A percentile compares a stretch with the other conserved stretches of the same genome.
Evolutionary conservation across 2,888 invertebrate species (phyloP).

Genomic region (Pseudolycoriella hygida): DNA sequence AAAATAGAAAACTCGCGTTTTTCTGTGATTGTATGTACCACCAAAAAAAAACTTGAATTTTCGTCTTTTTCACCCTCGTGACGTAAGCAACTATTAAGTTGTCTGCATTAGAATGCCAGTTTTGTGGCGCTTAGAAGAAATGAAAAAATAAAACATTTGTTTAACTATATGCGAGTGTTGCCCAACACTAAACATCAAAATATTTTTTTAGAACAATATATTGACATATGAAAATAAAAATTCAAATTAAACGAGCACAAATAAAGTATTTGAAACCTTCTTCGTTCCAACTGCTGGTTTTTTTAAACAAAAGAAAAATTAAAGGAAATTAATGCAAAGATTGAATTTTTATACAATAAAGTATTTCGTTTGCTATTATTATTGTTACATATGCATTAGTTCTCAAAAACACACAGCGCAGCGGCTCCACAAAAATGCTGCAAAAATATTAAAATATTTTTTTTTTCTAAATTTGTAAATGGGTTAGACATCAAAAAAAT

Average conservation of each 20-base stretch:
- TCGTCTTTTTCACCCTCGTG: too few relatives aligned
- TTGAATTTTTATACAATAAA: neutral
- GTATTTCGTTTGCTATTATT: neutral
- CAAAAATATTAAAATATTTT: conserved; percentile 4
- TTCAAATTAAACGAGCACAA: neutral
- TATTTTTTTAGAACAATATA: conserved; percentile 5
- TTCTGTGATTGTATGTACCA: too few relatives aligned
- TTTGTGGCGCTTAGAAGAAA: neutral
- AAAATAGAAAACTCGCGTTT: too few relatives aligned
- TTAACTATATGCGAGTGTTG: conserved; percentile 13
- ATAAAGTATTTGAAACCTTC: neutral
- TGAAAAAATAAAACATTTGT: too few relatives aligned
- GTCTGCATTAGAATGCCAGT: neutral
- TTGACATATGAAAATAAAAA: conserved; percentile 2
- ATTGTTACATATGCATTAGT: conserved; percentile 6
- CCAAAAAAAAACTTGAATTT: too few relatives aligned
- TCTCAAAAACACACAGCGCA: conserved; percentile 3
- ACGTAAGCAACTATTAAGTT: too few relatives aligned
- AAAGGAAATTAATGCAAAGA: too few relatives aligned
- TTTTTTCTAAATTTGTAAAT: neutral
- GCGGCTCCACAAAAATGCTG: conserved; percentile 6
- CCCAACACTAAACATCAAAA: conserved; percentile 12
- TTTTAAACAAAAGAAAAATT: neutral
- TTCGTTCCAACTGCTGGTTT: neutral
- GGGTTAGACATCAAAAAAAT: conserved; percentile 8